These are phyloP conservation scores for Sericinus montela DNA, from an alignment of 2,888 invertebrate genomes.

Conservation along the genomic window DNA sequence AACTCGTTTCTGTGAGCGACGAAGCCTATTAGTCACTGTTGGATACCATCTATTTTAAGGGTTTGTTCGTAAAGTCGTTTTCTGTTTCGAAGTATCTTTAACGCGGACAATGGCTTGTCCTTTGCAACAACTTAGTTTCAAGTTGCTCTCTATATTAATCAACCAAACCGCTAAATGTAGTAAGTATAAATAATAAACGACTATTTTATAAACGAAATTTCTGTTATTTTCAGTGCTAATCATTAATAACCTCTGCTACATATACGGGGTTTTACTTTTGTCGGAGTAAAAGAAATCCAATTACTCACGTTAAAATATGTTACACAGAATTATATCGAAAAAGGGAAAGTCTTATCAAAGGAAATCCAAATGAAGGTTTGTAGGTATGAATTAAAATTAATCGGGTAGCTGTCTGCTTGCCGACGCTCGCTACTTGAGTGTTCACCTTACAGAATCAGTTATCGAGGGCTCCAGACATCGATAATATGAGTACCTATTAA, in stretches of 20 bases:
- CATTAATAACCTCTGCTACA: background rate
- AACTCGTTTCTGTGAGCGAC: slow-evolving; percentile 29
- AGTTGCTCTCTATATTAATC: slow-evolving; percentile 55
- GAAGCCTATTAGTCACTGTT: slow-evolving; percentile 48
- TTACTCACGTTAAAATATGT: slow-evolving; percentile 8
- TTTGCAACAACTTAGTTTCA: slow-evolving; percentile 57
- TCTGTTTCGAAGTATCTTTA: slow-evolving; percentile 36
- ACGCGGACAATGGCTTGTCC: slow-evolving; percentile 43
- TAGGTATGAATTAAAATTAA: slow-evolving; percentile 14
- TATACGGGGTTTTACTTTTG: background rate
- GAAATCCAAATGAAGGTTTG: slow-evolving; percentile 10
- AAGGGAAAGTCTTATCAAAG: slow-evolving; percentile 5
- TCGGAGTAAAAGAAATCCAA: slow-evolving; percentile 4
- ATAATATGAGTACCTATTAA: slow-evolving; percentile 37
- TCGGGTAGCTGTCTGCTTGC: slow-evolving; percentile 5
- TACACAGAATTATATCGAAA: slow-evolving; percentile 4
- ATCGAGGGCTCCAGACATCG: slow-evolving; percentile 45
- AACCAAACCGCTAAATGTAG: slow-evolving; percentile 36
- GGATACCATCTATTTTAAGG: slow-evolving; percentile 34
- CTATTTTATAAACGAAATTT: no score
- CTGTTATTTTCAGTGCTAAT: background rate
- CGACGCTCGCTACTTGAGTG: slow-evolving; percentile 7
- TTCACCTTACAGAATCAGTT: slow-evolving; percentile 37
- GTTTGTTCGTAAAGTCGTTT: slow-evolving; percentile 30
- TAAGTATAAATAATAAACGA: no score